Conservation (phyloP, 2,113 vertebrate genomes). For the Podarcis cretensis region DNA sequence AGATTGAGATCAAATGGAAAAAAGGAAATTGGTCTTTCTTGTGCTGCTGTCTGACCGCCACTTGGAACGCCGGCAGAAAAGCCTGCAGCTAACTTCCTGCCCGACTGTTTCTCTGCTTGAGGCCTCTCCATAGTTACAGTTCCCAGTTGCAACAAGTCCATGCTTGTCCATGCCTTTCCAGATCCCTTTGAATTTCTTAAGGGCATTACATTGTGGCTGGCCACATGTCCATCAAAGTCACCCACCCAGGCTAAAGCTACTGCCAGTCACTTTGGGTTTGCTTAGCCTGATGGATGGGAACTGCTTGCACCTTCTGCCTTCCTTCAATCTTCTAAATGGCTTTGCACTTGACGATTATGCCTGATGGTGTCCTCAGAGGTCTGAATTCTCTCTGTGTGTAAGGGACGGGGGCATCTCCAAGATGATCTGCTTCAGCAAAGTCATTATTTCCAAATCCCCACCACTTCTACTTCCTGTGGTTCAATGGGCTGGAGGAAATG, state of each 20-base stretch:
- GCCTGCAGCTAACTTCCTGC: fast-evolving
- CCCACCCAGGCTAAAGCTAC: background rate
- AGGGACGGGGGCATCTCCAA: background rate
- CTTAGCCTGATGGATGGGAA: background rate
- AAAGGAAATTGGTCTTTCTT: conserved; percentile 48
- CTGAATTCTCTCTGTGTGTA: background rate
- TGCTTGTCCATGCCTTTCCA: background rate
- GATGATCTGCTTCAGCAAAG: conserved; percentile 55
- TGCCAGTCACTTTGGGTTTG: background rate
- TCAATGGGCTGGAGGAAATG: conserved; percentile 34
- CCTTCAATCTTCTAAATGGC: conserved; percentile 23
- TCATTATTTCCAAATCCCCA: conserved; percentile 40
- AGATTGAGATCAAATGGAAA: conserved; percentile 49
- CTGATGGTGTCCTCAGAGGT: conserved; percentile 13
- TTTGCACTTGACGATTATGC: background rate
- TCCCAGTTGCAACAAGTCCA: fast-evolving
- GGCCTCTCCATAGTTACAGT: background rate
- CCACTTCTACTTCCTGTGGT: conserved; percentile 23
- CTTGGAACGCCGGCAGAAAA: background rate
- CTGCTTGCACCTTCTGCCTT: background rate
- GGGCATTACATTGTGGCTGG: background rate
- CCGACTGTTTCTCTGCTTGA: fast-evolving
- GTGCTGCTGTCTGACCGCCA: fast-evolving
- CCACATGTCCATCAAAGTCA: background rate
- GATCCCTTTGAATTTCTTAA: conserved; percentile 5